A percentile compares a stretch with the other conserved stretches of the same genome.
Evolutionary conservation across 2,113 vertebrate species (phyloP).

Genomic region (Apteryx mantelli): DNA sequence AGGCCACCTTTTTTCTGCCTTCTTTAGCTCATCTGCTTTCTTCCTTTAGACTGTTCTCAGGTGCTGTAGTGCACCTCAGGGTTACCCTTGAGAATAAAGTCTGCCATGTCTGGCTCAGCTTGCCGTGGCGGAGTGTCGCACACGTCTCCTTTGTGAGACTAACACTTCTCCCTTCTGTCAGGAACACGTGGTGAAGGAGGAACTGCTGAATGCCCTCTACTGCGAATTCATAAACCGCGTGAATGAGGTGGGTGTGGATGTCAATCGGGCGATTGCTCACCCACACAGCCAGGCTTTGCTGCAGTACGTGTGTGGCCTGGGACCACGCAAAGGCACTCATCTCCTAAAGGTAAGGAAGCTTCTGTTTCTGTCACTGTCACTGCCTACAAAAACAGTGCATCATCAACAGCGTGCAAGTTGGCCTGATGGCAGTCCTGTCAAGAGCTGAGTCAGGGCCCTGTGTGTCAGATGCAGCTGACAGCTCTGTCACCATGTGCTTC

Average conservation of each 20-base stretch:
- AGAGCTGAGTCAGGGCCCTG: not conserved
- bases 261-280: conserved; percentile 94
- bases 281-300: conserved; percentile 96
- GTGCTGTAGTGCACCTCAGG: not conserved
- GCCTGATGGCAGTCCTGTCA: not conserved
- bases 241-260: conserved; percentile 97
- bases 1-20: not conserved
- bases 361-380: not conserved
- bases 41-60: not conserved
- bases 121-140: not conserved
- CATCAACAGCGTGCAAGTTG: not conserved
- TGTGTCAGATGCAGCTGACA: not conserved
- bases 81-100: not conserved
- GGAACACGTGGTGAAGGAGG: conserved; percentile 98
- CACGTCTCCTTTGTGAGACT: not conserved
- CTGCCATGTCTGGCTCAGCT: not conserved
- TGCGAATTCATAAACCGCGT: conserved; percentile 98
- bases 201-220: conserved; percentile 91
- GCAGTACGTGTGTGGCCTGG: conserved; percentile 95
- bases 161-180: conserved; percentile 58
- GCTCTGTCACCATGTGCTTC: not conserved
- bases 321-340: conserved; percentile 94
- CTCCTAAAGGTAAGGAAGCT: conserved; percentile 88
- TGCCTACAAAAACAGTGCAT: not conserved
- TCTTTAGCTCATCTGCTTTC: not conserved